Base-by-base conservation (phyloP, 2,888 invertebrate genomes). In the Emmelina monodactyla region DNA sequence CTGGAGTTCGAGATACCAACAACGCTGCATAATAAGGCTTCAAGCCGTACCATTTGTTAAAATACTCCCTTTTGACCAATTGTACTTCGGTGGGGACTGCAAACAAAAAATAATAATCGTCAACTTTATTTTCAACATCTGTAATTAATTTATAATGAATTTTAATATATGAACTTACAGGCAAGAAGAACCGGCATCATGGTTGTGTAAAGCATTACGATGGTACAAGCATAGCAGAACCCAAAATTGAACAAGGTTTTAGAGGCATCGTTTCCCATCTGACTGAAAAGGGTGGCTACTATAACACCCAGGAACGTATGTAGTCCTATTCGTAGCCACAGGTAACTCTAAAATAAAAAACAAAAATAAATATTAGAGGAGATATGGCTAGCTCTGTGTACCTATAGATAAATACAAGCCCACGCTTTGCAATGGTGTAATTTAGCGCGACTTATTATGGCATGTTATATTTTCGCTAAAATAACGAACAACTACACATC, bases 211-310 rank as follows among this genome's bases (percentile, higher is more conserved):
- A 92, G 81, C 66, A 91, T 89, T 16, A 87, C 86, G 41, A 92
- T 91, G 12, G 88, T 80, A 40, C 89, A 88, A 1, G 89, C 87
- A 54, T 89, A 92, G 50, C 89, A 90, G 58, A 91, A 92, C 7
- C 92, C 92, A 54, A 91, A 92, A 66, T 92, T 92, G 59, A 89
- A 92, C 15, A 92, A 69, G 0, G 90, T 89, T 58, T 90, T 91
- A 0, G 91, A 88, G 0, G 88, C 92, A 49, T 92, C 90, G 47
- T 88, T 85, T 9, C 92, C 92, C 68, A 91, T 88, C 37, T 84
- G 82, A 25, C 83, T 76, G 58, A 88, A 93, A 33, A 92, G 57
- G 2, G 83, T 81, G 0, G 89, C 91, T 9, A 92, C 82, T 9
- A 91, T 75, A 2, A 87, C 53, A 0, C 88, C 91, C 29, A 92